Evolutionary conservation across 2,113 vertebrate genomes (phyloP).

Genomic region (Sylvia atricapilla): DNA sequence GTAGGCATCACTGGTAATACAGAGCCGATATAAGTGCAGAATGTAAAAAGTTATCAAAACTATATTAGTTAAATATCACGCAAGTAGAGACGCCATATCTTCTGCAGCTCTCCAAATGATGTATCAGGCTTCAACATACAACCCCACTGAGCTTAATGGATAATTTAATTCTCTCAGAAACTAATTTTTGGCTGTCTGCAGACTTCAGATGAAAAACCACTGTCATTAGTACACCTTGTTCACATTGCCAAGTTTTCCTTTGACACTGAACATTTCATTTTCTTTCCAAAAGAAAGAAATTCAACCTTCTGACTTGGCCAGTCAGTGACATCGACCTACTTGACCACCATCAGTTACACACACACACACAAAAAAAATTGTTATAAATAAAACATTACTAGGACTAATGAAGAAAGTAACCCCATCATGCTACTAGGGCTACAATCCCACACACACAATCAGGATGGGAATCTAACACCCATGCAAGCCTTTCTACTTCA

Average conservation of each 20-base stretch:
- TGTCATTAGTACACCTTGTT: constrained; percentile 28
- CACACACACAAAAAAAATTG: neutral
- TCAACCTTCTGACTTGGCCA: neutral
- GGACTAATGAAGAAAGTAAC: neutral
- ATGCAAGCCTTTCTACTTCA: neutral
- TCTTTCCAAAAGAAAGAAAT: neutral
- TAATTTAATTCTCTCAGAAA: constrained; percentile 37
- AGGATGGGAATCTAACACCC: neutral
- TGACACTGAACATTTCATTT: neutral
- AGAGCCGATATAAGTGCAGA: neutral
- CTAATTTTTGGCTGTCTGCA: constrained; percentile 51
- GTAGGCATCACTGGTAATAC: neutral
- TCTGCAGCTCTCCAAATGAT: neutral
- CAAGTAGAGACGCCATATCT: neutral
- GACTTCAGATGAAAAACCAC: constrained; percentile 28
- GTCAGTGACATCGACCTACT: neutral
- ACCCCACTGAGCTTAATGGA: constrained; percentile 11
- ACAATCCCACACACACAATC: neutral
- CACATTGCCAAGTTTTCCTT: neutral
- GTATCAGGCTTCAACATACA: neutral
- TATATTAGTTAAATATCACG: neutral
- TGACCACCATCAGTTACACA: neutral
- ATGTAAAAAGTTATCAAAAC: neutral
- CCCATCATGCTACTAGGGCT: neutral
- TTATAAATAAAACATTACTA: neutral